These are phyloP conservation scores for Sebastes cheni DNA, from an alignment of 2,797 vertebrate genomes.

Conservation along the genomic window DNA sequence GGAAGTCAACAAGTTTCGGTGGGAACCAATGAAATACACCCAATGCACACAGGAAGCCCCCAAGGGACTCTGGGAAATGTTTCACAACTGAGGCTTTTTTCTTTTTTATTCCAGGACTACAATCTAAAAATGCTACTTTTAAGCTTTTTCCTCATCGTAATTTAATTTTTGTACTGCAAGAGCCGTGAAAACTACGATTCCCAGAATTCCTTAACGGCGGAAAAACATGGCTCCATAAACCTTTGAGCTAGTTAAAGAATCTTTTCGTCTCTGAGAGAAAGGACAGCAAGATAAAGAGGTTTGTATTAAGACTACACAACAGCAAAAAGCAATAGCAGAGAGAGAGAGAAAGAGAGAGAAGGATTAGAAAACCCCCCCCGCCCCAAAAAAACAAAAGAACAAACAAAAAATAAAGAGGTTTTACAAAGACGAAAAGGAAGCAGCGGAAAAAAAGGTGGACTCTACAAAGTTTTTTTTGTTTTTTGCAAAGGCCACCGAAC, in stretches of 20 bases:
- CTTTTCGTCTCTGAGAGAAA: slow-evolving; percentile 96
- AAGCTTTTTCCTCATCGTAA: slow-evolving; percentile 72
- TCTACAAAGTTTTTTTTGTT: slow-evolving; percentile 79
- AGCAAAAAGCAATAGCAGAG: slow-evolving; percentile 98
- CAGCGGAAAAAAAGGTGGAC: slow-evolving; percentile 94
- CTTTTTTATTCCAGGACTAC: slow-evolving; percentile 77
- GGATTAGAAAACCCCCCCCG: slow-evolving; percentile 36
- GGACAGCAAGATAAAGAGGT: slow-evolving; percentile 86
- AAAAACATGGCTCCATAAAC: slow-evolving; percentile 95
- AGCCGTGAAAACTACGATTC: slow-evolving; percentile 86
- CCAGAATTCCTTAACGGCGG: slow-evolving; percentile 94
- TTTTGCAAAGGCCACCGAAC: slow-evolving; percentile 96
- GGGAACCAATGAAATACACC: slow-evolving; percentile 99
- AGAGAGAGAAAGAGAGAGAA: slow-evolving; percentile 73
- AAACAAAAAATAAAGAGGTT: slow-evolving; percentile 22
- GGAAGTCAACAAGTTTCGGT: slow-evolving; percentile 85
- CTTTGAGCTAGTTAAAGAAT: slow-evolving; percentile 99
- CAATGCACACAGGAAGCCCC: slow-evolving; percentile 95
- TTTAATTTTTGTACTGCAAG: slow-evolving; percentile 66
- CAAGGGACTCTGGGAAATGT: slow-evolving; percentile 97
- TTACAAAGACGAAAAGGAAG: slow-evolving; percentile 95
- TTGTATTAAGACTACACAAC: slow-evolving; percentile 92
- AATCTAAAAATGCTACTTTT: slow-evolving; percentile 86
- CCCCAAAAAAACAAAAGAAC: background rate
- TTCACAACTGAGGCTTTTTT: slow-evolving; percentile 89